Base-by-base conservation (phyloP, 1,140 invertebrate genomes). In the Panagrolaimus sp. region DNA sequence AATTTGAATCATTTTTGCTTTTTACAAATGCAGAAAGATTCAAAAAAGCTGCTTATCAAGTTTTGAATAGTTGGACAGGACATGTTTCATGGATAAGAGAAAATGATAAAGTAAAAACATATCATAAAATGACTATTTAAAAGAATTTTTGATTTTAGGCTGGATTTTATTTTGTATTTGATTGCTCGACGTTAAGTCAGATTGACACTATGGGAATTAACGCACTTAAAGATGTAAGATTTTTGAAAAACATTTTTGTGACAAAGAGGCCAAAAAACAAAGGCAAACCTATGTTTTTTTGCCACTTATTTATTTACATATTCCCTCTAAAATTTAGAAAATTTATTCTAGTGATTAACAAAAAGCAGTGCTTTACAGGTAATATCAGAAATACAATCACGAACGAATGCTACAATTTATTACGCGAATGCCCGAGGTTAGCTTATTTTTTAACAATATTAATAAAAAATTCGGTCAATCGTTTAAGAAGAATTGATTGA, bases 1-100 rank as follows among this genome's bases (percentile, higher is more conserved):
- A 65, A 26, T 75, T 75, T 43, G 73, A 75, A 65, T 43, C 64
- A 26, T 46, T 70, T 17, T 45, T 75, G 1, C 47, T 75, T 9
- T 75, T 75, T 43, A 73, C 74, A 21, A 75, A 75, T 45, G 74
- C 67, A n/a, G 70, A 76, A 45, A 71, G 70, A 4, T 75, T 75
- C 65, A 72, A 75, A 46, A 71, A 68, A 65, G 21, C 43, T 38
- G 71, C 73, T 21, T 15, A 44, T 15, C 21, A 69, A 12, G 47
- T 62, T 12, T 44, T 75, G 9, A 43, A 64, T 14, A 68, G 32
- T 9, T 73, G 72, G 72, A 58, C 52, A 17, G 28, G 52, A 12
- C 52, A 58, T 58, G 15, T 58, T 1, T 28, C 52, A 4, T 21
- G 14, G 5, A 26, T 58, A 28, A 58, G 15, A 21, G 21, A 21